These are phyloP conservation scores for Tragelaphus strepsiceros DNA, from an alignment of 2,113 vertebrate species.

Conservation along the genomic window DNA sequence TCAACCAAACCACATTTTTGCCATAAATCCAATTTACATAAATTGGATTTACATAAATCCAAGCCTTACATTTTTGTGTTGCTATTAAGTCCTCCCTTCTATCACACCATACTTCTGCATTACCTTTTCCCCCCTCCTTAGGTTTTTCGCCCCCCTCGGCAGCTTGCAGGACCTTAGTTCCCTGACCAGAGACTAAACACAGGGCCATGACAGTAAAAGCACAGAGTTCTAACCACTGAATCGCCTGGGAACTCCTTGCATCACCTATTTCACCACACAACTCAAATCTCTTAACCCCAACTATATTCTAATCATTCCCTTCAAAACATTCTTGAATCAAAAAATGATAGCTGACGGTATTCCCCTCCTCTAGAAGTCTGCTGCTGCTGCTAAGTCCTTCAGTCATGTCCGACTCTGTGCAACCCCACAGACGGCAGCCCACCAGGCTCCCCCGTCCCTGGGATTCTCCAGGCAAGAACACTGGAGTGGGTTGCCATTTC, in stretches of 20 bases:
- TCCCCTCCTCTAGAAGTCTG: not conserved
- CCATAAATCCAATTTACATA: not conserved
- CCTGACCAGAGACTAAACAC: not conserved
- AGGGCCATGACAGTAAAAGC: not conserved
- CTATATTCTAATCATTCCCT: not conserved
- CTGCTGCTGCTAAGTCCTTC: too few species aligned
- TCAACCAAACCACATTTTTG: not conserved
- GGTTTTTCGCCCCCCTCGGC: rapidly evolving
- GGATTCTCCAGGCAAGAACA: too few species aligned
- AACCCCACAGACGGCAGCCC: too few species aligned
- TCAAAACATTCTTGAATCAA: not conserved
- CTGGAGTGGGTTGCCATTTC: too few species aligned
- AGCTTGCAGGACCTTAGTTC: not conserved
- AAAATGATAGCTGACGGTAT: not conserved
- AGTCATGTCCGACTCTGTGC: too few species aligned
- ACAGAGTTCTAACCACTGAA: not conserved
- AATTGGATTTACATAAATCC: not conserved
- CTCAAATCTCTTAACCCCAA: not conserved
- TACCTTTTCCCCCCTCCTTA: not conserved
- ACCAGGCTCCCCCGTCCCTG: too few species aligned
- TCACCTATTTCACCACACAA: not conserved
- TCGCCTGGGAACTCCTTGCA: not conserved
- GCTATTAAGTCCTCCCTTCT: not conserved
- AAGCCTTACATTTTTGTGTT: not conserved
- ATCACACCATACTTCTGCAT: not conserved